These are phyloP conservation scores for Phoebastria nigripes DNA, from an alignment of 2,797 vertebrate genomes.

Conservation along the genomic window DNA sequence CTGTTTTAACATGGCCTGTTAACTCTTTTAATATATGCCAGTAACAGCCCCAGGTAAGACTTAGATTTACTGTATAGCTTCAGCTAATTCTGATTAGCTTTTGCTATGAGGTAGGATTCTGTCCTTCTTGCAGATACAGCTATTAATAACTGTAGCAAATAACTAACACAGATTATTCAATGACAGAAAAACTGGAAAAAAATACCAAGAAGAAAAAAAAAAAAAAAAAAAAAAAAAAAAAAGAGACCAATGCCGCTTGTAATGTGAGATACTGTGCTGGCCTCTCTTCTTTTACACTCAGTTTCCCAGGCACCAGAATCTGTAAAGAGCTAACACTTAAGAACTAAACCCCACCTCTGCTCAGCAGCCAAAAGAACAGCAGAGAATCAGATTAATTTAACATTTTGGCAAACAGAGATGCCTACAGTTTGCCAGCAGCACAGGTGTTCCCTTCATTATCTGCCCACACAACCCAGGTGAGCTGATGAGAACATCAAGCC, in stretches of 20 bases:
- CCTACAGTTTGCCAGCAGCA: not conserved
- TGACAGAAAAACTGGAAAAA: not conserved
- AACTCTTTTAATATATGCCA: not conserved
- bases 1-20: not conserved
- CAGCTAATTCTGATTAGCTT: not conserved
- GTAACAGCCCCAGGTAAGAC: not conserved
- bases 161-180: not conserved
- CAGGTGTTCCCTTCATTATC: not conserved
- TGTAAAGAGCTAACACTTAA: not conserved
- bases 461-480: not conserved
- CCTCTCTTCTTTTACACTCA: not conserved
- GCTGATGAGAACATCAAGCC: not conserved
- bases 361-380: not conserved
- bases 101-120: not conserved
- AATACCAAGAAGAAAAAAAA: not conserved
- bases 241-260: not conserved
- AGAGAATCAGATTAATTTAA: not conserved
- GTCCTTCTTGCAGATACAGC: not conserved
- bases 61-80: not conserved
- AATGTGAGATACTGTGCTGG: not conserved
- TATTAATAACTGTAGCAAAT: not conserved
- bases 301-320: not conserved
- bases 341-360: not conserved
- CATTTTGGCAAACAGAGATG: not conserved
- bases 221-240: too few relatives aligned